Conservation (phyloP, 2,113 vertebrate genomes). For the Pantherophis guttatus region DNA sequence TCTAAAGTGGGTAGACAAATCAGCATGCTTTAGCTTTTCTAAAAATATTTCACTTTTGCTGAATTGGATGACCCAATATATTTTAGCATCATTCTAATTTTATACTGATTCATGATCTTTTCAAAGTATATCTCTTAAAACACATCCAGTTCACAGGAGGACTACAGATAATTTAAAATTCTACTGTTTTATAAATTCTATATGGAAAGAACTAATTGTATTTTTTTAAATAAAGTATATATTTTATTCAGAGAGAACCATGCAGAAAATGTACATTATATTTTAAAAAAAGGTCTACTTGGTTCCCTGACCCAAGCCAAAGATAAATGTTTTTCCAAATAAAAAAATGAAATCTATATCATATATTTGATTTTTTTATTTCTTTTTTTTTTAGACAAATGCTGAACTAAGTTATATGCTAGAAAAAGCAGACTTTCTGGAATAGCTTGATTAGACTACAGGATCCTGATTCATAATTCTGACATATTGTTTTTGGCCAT, state of each 20-base stretch:
- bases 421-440: neutral
- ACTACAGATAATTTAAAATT: slow-evolving; percentile 53
- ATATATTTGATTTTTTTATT: neutral
- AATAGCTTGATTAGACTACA: neutral
- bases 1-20: neutral
- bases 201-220: slow-evolving; percentile 24
- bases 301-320: neutral
- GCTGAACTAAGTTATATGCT: neutral
- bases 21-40: neutral
- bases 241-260: neutral
- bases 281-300: slow-evolving; percentile 15
- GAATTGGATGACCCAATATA: neutral
- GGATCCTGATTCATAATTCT: neutral
- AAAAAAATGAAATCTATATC: neutral
- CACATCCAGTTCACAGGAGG: slow-evolving; percentile 35
- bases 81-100: slow-evolving; percentile 41
- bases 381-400: neutral
- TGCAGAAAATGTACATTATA: neutral
- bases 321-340: slow-evolving; percentile 31
- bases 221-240: slow-evolving; percentile 14
- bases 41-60: neutral
- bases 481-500: neutral
- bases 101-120: slow-evolving; percentile 23
- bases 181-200: slow-evolving; percentile 23
- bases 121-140: slow-evolving; percentile 22